phyloP scores from a whole-genome alignment of 2,888 invertebrate genomes.

The Machimus atricapillus region DNA sequence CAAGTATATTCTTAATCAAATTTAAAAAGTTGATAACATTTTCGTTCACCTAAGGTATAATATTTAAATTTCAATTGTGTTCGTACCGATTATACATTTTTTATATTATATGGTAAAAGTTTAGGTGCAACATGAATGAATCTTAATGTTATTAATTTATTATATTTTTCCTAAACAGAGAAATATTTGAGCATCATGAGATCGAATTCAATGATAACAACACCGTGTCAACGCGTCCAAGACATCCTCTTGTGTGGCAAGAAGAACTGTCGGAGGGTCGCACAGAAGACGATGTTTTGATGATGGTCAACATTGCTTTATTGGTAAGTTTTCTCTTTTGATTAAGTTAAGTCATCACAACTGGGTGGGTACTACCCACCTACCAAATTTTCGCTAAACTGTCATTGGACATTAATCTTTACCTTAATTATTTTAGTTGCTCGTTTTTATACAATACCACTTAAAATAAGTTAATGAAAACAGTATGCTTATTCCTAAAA shows the following conservation, averaged over 20 bases:
- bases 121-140: too few species aligned
- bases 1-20: too few species aligned
- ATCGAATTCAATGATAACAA: constrained; percentile 77
- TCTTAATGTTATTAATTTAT: background rate
- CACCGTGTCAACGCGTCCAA: constrained; percentile 74
- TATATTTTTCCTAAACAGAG: constrained; percentile 64
- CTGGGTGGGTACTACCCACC: background rate
- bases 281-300: constrained; percentile 75
- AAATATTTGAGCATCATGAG: constrained; percentile 73
- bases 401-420: background rate
- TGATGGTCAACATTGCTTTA: constrained; percentile 83
- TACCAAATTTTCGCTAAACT: background rate
- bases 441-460: background rate
- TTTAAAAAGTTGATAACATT: too few species aligned
- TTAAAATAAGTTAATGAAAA: background rate
- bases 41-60: too few species aligned
- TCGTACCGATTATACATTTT: too few species aligned
- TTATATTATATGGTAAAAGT: too few species aligned
- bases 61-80: too few species aligned
- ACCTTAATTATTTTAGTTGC: background rate
- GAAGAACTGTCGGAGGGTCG: constrained; percentile 78
- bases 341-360: background rate
- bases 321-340: constrained; percentile 69
- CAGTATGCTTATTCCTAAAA: background rate
- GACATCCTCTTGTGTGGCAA: constrained; percentile 78